These are phyloP conservation scores for Coelogynopora nodosa DNA, from an alignment of 2,888 invertebrate genomes.

Conservation along the genomic window DNA sequence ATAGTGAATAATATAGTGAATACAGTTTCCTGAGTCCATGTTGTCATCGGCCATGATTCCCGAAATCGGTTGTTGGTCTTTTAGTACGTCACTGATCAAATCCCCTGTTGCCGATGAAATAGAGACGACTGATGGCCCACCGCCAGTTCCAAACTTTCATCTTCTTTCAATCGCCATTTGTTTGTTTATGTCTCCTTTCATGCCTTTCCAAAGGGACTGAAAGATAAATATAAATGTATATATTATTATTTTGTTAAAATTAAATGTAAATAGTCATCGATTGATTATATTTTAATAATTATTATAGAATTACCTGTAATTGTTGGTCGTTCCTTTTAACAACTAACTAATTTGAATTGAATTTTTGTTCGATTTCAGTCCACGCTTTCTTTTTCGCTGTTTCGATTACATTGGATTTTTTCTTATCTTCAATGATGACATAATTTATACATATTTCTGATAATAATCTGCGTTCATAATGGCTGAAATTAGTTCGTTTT, in stretches of 20 bases:
- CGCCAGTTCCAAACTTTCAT: conserved; percentile 2
- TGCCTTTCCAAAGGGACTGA: conserved; percentile 18
- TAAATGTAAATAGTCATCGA: not conserved
- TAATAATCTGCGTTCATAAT: conserved; percentile 28
- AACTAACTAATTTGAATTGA: conserved; percentile 11
- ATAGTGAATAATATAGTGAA: conserved; percentile 14
- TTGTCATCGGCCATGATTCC: conserved; percentile 16
- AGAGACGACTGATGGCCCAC: conserved; percentile 12
- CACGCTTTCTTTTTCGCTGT: not conserved
- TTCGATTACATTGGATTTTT: conserved; percentile 5
- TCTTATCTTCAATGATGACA: conserved; percentile 17
- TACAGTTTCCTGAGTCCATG: conserved; percentile 13
- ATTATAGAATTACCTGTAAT: conserved; percentile 15
- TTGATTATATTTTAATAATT: conserved; percentile 15
- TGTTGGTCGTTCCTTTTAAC: conserved; percentile 25
- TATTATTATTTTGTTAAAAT: not conserved
- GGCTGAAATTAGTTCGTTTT: conserved; percentile 50
- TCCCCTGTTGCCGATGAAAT: conserved; percentile 25
- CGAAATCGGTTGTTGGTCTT: conserved; percentile 9
- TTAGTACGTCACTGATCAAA: conserved; percentile 6
- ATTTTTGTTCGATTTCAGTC: not conserved
- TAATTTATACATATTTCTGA: conserved; percentile 25
- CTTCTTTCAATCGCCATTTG: conserved; percentile 24
- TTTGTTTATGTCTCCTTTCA: conserved; percentile 15
- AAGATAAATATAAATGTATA: conserved; percentile 20